Percentiles rank a stretch among this genome's conserved stretches.
Evolutionary conservation across 1,140 invertebrate genomes (phyloP).

Genomic region (Lepeophtheirus salmonis): DNA sequence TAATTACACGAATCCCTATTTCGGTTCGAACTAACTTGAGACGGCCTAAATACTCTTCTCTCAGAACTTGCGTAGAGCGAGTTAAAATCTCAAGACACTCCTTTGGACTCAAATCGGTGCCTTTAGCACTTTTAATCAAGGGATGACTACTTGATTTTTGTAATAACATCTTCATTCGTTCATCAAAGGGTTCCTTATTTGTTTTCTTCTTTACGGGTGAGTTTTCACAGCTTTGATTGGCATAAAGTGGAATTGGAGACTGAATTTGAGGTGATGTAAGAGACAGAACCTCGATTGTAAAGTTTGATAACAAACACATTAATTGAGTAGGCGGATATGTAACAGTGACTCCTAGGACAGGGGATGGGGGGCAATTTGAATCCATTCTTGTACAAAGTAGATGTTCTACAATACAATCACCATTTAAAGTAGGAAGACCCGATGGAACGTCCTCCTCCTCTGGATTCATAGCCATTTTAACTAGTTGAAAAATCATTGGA

Average conservation of each 20-base stretch:
- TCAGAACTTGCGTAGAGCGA: not conserved
- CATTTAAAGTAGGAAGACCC: not conserved
- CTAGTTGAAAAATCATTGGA: conserved; percentile 13
- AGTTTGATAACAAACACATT: not conserved
- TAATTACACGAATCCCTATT: not conserved
- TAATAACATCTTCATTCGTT: not conserved
- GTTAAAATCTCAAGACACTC: conserved; percentile 3
- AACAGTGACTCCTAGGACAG: conserved; percentile 1
- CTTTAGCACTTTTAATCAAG: not conserved
- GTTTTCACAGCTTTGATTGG: not conserved
- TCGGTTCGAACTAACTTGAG: not conserved
- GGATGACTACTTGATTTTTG: not conserved
- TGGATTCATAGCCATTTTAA: not conserved
- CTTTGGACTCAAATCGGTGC: not conserved
- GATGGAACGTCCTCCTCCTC: not conserved
- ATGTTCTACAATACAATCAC: conserved; percentile 11
- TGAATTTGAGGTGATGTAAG: not conserved
- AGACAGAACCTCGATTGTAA: not conserved
- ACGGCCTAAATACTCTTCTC: conserved; percentile 1
- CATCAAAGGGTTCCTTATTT: conserved; percentile 6
- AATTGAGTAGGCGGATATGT: not conserved
- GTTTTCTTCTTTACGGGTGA: not conserved
- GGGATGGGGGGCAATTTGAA: not conserved
- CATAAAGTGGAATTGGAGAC: not conserved
- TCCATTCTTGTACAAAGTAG: not conserved